Evolutionary conservation across 2,113 vertebrate genomes (phyloP).

Genomic region (Ptyas mucosa): DNA sequence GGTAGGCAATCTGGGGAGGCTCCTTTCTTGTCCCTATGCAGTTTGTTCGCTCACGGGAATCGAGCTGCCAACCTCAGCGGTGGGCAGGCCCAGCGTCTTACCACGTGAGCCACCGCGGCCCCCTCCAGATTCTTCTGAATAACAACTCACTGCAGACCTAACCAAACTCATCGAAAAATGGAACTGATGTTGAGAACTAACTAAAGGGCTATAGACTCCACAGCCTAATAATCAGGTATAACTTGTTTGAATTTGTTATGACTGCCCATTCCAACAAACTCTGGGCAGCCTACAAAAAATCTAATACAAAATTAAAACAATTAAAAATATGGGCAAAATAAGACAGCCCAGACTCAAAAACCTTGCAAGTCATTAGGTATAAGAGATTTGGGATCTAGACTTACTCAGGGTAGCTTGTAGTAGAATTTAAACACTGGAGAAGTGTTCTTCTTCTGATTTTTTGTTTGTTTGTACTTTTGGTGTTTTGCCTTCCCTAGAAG

Average conservation of each 20-base stretch:
- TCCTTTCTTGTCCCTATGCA: no score
- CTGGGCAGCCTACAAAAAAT: neutral
- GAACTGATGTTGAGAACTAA: neutral
- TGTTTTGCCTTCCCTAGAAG: slow-evolving; percentile 47
- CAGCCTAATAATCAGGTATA: neutral
- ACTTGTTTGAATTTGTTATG: neutral
- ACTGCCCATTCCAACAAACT: neutral
- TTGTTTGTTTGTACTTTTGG: neutral
- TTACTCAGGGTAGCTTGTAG: neutral
- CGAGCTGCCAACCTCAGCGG: no score
- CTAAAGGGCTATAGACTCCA: neutral
- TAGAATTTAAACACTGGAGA: neutral
- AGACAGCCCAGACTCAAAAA: neutral
- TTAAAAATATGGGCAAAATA: neutral
- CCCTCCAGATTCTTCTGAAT: neutral
- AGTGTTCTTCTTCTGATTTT: neutral
- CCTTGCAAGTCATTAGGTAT: neutral
- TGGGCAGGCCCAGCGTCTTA: no score
- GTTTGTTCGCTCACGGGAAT: no score
- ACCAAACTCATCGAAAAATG: neutral
- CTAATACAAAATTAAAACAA: neutral
- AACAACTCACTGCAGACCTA: neutral
- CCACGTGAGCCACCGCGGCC: no score
- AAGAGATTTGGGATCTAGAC: neutral
- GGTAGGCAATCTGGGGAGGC: no score